Conservation (phyloP, 1,140 invertebrate genomes). For the Antheraea pernyi region DNA sequence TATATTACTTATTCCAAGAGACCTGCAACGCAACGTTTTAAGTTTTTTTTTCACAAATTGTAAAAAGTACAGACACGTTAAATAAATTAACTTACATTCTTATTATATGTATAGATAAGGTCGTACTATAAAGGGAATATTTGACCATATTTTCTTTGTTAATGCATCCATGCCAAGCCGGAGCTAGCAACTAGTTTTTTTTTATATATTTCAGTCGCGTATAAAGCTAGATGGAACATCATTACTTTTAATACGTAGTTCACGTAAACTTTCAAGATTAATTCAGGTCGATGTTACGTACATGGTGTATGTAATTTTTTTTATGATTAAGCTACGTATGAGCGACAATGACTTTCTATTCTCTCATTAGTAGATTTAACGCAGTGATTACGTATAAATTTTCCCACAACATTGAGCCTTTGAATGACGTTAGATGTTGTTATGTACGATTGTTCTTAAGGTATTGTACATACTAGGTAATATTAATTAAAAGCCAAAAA, state of each 20-base stretch:
- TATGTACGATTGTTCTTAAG: slow-evolving; percentile 10
- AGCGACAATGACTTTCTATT: slow-evolving; percentile 21
- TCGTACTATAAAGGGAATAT: too few relatives aligned
- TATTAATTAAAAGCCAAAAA: not conserved
- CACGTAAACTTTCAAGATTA: slow-evolving; percentile 4
- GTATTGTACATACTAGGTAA: slow-evolving; percentile 12
- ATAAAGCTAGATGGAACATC: not conserved
- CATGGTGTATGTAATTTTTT: not conserved
- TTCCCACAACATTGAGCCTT: slow-evolving; percentile 16
- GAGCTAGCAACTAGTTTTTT: not conserved
- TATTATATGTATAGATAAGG: too few relatives aligned
- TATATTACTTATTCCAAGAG: too few relatives aligned
- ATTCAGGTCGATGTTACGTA: slow-evolving; percentile 4
- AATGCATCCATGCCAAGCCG: too few relatives aligned
- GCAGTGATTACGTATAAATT: slow-evolving; percentile 7
- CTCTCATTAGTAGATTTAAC: slow-evolving; percentile 16
- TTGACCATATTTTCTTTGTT: too few relatives aligned
- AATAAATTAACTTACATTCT: too few relatives aligned
- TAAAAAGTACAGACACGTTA: too few relatives aligned
- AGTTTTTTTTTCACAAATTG: too few relatives aligned
- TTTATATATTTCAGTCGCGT: not conserved
- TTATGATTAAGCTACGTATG: not conserved
- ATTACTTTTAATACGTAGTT: not conserved
- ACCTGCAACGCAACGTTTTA: too few relatives aligned
- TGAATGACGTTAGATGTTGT: slow-evolving; percentile 8